Evolutionary conservation across 2,797 vertebrate genomes (phyloP).

Genomic region (Melanotaenia pygmaea): DNA sequence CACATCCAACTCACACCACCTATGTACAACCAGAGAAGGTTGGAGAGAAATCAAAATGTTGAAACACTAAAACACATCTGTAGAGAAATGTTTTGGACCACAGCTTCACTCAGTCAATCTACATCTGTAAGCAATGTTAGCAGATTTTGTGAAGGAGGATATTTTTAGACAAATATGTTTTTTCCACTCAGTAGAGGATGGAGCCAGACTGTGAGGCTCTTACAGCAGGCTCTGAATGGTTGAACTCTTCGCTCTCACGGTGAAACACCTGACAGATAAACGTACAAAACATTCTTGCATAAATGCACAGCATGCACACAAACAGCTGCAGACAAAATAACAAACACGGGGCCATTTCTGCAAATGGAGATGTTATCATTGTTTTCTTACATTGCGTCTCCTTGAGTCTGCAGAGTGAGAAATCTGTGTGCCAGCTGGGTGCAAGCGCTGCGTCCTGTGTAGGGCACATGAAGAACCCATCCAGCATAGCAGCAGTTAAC

Average conservation of each 20-base stretch:
- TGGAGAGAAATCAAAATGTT: constrained; percentile 22
- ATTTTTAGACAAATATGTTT: constrained; percentile 38
- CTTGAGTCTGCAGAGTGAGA: constrained; percentile 21
- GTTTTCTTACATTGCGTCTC: constrained; percentile 23
- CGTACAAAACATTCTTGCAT: constrained; percentile 17
- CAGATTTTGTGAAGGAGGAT: constrained; percentile 19
- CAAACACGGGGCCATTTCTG: constrained; percentile 1
- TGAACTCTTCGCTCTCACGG: constrained; percentile 14
- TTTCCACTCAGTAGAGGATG: constrained; percentile 13
- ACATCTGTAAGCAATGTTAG: constrained; percentile 62
- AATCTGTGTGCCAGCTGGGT: constrained; percentile 34
- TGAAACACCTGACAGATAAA: constrained; percentile 49
- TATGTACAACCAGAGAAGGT: not conserved
- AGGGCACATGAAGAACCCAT: constrained; percentile 63
- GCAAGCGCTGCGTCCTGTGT: constrained; percentile 28
- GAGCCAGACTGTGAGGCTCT: constrained; percentile 12
- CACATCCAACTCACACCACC: constrained; percentile 3
- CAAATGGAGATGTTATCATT: constrained; percentile 17
- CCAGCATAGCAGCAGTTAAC: constrained; percentile 59
- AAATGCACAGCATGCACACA: constrained; percentile 15
- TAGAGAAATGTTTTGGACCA: constrained; percentile 20
- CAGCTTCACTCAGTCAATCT: constrained; percentile 16
- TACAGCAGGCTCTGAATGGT: constrained; percentile 25
- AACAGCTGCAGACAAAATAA: constrained; percentile 27
- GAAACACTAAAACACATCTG: constrained; percentile 37